Conservation (phyloP, 2,888 invertebrate species). For the Phyto melanocephala region DNA sequence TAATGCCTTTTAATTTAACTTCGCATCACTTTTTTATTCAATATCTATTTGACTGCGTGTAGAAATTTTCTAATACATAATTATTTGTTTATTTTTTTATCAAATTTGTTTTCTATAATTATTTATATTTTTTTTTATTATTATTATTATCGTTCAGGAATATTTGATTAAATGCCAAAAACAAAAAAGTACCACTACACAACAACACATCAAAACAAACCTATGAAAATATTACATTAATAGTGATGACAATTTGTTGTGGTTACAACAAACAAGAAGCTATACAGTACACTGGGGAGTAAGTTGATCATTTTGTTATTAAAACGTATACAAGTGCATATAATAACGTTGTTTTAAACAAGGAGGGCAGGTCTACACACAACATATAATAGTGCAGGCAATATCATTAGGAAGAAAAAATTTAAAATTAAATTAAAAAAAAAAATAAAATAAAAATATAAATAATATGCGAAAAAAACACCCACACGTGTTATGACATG, state of each 20-base stretch:
- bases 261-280: background rate
- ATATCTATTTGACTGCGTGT: too few species aligned
- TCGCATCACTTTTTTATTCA: too few species aligned
- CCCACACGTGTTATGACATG: too few species aligned
- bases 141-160: slow-evolving; percentile 34
- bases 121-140: slow-evolving; percentile 22
- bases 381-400: too few species aligned
- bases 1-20: too few species aligned
- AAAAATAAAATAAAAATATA: background rate
- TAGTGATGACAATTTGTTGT: slow-evolving; percentile 2
- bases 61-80: too few species aligned
- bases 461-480: slow-evolving; percentile 20
- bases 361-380: slow-evolving; percentile 1
- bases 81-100: background rate
- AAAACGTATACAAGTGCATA: too few species aligned
- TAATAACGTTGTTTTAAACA: background rate
- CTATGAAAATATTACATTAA: slow-evolving; percentile 13
- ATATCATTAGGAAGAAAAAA: too few species aligned
- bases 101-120: background rate
- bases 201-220: background rate
- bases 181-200: slow-evolving; percentile 1
- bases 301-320: background rate
- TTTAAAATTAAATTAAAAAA: background rate
- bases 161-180: slow-evolving; percentile 62
- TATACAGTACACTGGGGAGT: background rate